A percentile compares a stretch with the other conserved stretches of the same genome.
These are phyloP conservation scores for Nasua narica DNA, from an alignment of 2,797 vertebrate genomes.

Conservation along the genomic window DNA sequence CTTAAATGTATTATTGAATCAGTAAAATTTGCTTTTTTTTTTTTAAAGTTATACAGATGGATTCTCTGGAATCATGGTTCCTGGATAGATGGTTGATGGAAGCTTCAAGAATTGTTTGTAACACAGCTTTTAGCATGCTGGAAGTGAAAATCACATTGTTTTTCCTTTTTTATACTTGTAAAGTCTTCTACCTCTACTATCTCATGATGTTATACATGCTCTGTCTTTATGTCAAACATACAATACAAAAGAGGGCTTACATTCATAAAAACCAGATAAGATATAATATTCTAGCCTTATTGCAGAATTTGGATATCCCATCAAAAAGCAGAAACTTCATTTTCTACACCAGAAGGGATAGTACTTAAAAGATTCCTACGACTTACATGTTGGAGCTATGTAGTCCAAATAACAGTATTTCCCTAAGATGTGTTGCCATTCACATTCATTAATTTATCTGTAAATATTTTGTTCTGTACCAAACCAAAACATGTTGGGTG, in stretches of 20 bases:
- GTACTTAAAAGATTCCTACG: not conserved
- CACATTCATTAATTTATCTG: not conserved
- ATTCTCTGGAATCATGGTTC: not conserved
- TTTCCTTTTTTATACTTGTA: not conserved
- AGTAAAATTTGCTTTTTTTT: not conserved
- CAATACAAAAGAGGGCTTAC: not conserved
- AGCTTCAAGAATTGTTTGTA: constrained; percentile 5
- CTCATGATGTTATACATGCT: not conserved
- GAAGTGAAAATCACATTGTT: constrained; percentile 26
- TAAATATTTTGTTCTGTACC: not conserved
- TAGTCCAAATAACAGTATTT: not conserved
- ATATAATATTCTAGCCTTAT: not conserved
- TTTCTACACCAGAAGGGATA: not conserved
- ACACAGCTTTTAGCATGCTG: not conserved
- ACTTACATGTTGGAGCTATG: not conserved
- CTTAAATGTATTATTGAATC: not conserved
- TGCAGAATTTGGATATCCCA: not conserved
- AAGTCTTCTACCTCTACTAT: not conserved
- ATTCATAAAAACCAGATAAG: not conserved
- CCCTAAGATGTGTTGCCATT: not conserved
- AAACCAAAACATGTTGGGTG: not conserved
- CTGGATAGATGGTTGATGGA: not conserved
- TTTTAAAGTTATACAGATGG: not conserved
- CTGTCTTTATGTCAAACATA: not conserved
- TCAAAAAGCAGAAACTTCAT: not conserved